Base-by-base conservation (phyloP, 1,140 invertebrate genomes). In the Tetramorium simillimum region DNA sequence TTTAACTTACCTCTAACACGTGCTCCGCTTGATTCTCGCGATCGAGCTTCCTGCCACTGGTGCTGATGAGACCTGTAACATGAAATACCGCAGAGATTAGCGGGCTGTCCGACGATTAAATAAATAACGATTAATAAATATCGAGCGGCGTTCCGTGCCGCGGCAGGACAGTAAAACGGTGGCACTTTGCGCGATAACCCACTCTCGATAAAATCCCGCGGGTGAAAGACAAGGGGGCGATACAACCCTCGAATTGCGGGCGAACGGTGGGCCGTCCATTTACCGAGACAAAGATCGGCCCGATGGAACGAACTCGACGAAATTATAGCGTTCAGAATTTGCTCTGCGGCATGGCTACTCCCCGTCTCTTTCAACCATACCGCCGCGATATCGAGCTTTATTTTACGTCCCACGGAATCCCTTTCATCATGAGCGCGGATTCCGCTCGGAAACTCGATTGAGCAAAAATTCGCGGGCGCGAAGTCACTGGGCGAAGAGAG, bases 1-100 rank as follows among this genome's bases (percentile, higher is more conserved):
- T 37, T 40, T 18, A 70, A 94, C 95, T 96, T 94, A 99, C 98
- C 96, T 98, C 98, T 6, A 99, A 95, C 92, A 98, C 97, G 95
- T 99, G 98, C 91, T 98, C 96, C 0, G 97, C 95, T 93, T 98
- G 97, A 91, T 97, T 97, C 94, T 99, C 98, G 88, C 98, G 96
- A 95, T 99, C 98, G 76, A 99, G 95, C 92, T 97, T 96, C 43
- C 98, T 96, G 24, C 97, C 97, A 24, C 98, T 99, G 37, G 98
- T 98, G 70, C 96, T 97, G 78, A 99, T 97, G 58, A 97, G 94
- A 81, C 98, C 98, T 98, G 96, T 65, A 96, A 96, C 87, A 93
- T 88, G 82, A 91, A 90, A 89, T 51, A 18, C 18, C 51, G 46
- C 3, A 63, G 49, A 28, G 53, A 86, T 90, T 88, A 90, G 69